A percentile compares a stretch with the other conserved stretches of the same genome.
These are phyloP conservation scores for Labeo catla DNA, from an alignment of 2,113 vertebrate species.

Conservation along the genomic window DNA sequence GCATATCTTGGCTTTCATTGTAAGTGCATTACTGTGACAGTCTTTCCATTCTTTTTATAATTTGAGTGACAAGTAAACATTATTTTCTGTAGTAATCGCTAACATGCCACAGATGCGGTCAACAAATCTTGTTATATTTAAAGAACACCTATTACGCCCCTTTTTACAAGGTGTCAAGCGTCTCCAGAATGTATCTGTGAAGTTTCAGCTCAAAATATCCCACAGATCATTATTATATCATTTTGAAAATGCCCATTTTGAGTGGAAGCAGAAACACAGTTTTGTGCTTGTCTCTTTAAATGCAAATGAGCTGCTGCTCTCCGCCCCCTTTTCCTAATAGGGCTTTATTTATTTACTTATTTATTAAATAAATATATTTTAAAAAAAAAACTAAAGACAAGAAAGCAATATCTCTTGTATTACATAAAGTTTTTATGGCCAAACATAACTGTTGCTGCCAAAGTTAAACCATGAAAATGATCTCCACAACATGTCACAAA, in stretches of 20 bases:
- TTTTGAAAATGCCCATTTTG: too few species aligned
- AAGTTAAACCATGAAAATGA: neutral
- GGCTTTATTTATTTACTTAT: too few species aligned
- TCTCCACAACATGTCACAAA: conserved; percentile 3
- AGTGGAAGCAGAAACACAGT: too few species aligned
- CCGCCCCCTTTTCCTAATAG: too few species aligned
- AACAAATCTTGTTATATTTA: neutral
- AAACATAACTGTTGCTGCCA: neutral
- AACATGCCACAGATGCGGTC: neutral
- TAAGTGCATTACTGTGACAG: neutral
- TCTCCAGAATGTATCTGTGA: too few species aligned
- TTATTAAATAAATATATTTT: neutral
- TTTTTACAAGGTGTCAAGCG: too few species aligned
- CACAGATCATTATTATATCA: too few species aligned
- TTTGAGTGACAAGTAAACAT: neutral
- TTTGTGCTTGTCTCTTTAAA: too few species aligned
- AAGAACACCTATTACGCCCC: too few species aligned
- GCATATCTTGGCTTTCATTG: neutral
- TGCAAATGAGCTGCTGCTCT: too few species aligned
- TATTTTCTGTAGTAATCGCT: neutral
- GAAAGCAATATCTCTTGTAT: neutral
- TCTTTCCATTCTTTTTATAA: neutral
- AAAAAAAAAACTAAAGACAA: neutral
- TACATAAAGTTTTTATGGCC: neutral
- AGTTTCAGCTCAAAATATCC: too few species aligned